Evolutionary conservation across 1,140 invertebrate genomes (phyloP).

Genomic region (Trichonephila clavipes): DNA sequence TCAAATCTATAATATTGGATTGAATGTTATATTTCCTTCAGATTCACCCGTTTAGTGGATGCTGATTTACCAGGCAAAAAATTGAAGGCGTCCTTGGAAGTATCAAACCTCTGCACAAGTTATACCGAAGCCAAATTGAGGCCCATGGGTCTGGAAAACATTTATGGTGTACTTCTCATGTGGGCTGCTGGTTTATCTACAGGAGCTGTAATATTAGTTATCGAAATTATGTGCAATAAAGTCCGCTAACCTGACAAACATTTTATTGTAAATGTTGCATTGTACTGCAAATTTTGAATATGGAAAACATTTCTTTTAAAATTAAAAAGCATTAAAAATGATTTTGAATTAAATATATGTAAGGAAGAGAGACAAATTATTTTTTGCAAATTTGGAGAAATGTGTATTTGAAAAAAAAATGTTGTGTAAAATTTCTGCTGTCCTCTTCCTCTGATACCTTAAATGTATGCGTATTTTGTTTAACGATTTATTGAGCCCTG

Average conservation of each 20-base stretch:
- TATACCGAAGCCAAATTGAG: conserved; percentile 3
- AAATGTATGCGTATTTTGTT: too few species aligned
- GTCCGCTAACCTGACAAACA: background rate
- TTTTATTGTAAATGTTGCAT: too few species aligned
- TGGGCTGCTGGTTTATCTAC: background rate
- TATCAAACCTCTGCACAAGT: conserved; percentile 32
- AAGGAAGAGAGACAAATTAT: too few species aligned
- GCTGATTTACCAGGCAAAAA: conserved; percentile 41
- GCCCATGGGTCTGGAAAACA: conserved; percentile 7
- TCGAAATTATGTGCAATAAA: conserved; percentile 12
- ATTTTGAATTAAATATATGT: too few species aligned
- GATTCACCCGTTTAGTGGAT: conserved; percentile 55
- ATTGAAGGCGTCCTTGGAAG: background rate
- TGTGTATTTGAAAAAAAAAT: too few species aligned
- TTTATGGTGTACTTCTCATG: conserved; percentile 32
- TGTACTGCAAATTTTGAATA: too few species aligned
- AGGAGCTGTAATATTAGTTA: background rate
- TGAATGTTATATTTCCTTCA: conserved; percentile 13
- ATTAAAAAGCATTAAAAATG: too few species aligned
- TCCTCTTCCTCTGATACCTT: too few species aligned
- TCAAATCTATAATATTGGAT: background rate
- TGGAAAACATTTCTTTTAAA: too few species aligned
- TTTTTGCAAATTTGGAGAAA: too few species aligned
- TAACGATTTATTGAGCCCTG: too few species aligned
- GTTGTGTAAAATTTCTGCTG: too few species aligned